Conservation (phyloP, 2,888 invertebrate genomes). For the Steinernema hermaphroditum region DNA sequence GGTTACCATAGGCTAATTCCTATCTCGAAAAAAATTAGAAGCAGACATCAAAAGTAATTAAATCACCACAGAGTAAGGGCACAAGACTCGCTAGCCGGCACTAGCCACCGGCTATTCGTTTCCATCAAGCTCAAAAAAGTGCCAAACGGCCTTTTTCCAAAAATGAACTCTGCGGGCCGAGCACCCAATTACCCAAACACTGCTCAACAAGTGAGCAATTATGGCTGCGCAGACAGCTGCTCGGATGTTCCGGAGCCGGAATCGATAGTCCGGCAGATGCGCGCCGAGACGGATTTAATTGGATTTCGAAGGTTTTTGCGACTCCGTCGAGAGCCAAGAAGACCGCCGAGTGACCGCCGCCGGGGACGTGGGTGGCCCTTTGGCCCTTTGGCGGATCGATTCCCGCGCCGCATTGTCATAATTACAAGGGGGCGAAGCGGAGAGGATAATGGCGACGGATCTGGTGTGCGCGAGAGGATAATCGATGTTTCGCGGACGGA, state of each 20-base stretch:
- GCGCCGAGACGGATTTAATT: constrained; percentile 18
- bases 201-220: constrained; percentile 4
- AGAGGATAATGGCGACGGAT: constrained; percentile 13
- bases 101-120: too few species aligned
- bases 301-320: background rate
- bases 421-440: background rate
- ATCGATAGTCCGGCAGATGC: constrained; percentile 11
- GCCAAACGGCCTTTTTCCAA: too few species aligned
- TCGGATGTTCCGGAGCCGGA: background rate
- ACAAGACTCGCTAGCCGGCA: too few species aligned
- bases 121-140: too few species aligned
- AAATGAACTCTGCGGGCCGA: too few species aligned
- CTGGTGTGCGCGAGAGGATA: background rate
- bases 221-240: background rate
- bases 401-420: constrained; percentile 3
- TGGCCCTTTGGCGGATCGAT: constrained; percentile 2
- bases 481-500: constrained; percentile 17
- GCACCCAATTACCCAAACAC: background rate
- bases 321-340: background rate
- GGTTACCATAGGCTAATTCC: too few species aligned
- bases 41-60: too few species aligned
- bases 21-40: too few species aligned
- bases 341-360: background rate
- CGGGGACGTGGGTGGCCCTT: constrained; percentile 12
- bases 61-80: too few species aligned